Base-by-base conservation (phyloP, 2,113 vertebrate species). In the Bungarus multicinctus region DNA sequence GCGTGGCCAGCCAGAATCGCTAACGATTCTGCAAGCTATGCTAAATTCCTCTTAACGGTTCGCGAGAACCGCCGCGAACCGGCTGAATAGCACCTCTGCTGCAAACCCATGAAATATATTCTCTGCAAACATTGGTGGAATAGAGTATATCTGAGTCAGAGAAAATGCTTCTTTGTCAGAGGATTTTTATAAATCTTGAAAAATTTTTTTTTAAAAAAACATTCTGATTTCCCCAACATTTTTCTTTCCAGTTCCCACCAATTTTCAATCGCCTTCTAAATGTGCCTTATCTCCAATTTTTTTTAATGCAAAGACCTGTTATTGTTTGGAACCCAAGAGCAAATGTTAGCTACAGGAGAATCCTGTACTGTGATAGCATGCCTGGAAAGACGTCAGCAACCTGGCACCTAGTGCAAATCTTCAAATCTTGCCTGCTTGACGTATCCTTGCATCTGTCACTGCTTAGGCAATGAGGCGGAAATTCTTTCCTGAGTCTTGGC, bases 291-390 rank as follows among this genome's bases (percentile, higher is more conserved):
- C 94, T 58, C 39, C 0, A 0, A 11, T 89, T 58, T 89, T 91
- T 95, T 95, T 93, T 53, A 94, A 89, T 45, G 54, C 60, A 86
- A 85, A 81, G n/a, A 90, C 58, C 91, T 52, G 4, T 69, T 94
- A 7, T 69, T 92, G 89, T 34, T 54, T 91, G 55, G 11, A 89
- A 8, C 52, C 43, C 27, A 47, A 94, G 27, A 87, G 60, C 20
- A 22, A 90, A 20, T 47, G 43, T 90, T 90, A 39, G 60, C 91
- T 92, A 57, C 89, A 53, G 89, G 86, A 94, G 91, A 92, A 92
- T 52, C 91, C 74, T 90, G 39, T 30, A 89, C 85, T 57, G 58
- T 6, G 5, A 39, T 4, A 39, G 89, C 85, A 90, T 1, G 81
- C 55, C 30, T 88, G 22, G 43, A 52, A 92, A 88, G 88, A 81